Conservation (phyloP, 2,888 invertebrate genomes). For the Cheilosia pagana region DNA sequence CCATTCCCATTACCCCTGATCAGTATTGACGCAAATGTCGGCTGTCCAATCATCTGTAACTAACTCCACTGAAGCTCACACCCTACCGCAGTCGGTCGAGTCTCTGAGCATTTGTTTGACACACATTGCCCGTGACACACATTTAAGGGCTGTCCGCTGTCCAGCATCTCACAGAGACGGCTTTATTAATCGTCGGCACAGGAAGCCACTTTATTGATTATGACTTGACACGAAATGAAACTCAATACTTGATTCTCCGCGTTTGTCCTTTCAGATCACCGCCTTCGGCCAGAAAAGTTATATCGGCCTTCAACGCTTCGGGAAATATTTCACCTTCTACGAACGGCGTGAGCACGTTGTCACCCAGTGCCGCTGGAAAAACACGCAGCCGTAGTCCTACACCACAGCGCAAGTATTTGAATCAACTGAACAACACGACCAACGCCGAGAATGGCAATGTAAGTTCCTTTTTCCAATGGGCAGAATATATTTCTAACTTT, state of each 20-base stretch:
- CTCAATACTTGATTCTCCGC: slow-evolving; percentile 19
- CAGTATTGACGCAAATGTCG: slow-evolving; percentile 8
- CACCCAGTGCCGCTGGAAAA: slow-evolving; percentile 79
- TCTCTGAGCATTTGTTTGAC: slow-evolving; percentile 51
- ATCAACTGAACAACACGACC: slow-evolving; percentile 77
- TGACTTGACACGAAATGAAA: slow-evolving; percentile 51
- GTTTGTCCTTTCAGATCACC: slow-evolving; percentile 80
- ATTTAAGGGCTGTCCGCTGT: slow-evolving; percentile 75
- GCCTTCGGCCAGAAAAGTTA: slow-evolving; percentile 81
- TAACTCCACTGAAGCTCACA: slow-evolving; percentile 46
- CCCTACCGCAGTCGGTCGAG: slow-evolving; percentile 29
- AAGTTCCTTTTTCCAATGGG: neutral
- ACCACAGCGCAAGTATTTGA: slow-evolving; percentile 84
- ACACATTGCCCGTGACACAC: slow-evolving; percentile 65
- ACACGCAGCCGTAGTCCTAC: slow-evolving; percentile 85
- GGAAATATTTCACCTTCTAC: slow-evolving; percentile 68
- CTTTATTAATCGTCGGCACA: slow-evolving; percentile 31
- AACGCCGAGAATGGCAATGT: slow-evolving; percentile 50
- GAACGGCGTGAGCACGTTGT: slow-evolving; percentile 76
- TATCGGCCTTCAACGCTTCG: slow-evolving; percentile 77
- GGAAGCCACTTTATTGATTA: slow-evolving; percentile 43
- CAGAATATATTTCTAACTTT: neutral
- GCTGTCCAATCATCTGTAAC: slow-evolving; percentile 34
- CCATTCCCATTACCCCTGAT: neutral
- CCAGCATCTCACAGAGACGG: slow-evolving; percentile 26